phyloP scores from a whole-genome alignment of 2,797 vertebrate genomes.

The Hirundo rustica region DNA sequence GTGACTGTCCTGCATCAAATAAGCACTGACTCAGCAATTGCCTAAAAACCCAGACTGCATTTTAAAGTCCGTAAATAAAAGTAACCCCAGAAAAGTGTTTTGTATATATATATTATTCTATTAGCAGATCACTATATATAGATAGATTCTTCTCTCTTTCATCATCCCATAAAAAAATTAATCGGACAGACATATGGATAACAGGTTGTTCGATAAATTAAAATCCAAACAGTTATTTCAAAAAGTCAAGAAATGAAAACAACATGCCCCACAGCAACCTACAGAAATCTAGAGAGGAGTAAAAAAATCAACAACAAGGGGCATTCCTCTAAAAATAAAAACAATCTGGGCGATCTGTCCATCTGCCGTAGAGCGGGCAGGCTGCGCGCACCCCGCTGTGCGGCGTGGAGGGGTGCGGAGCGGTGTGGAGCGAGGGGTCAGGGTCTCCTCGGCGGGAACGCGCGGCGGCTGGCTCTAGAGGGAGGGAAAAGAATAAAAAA shows the following conservation, averaged over 20 bases:
- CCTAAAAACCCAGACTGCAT: not conserved
- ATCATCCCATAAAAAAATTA: slow-evolving; percentile 53
- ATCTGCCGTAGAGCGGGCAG: not conserved
- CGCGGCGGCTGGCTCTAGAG: not conserved
- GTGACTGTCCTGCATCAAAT: not conserved
- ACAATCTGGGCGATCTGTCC: not conserved
- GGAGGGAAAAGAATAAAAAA: not conserved
- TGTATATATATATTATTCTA: not conserved
- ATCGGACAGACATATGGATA: slow-evolving; percentile 38
- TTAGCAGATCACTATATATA: slow-evolving; percentile 34
- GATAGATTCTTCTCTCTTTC: slow-evolving; percentile 44
- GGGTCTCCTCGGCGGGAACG: not conserved
- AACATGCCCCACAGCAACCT: not conserved
- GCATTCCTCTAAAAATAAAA: not conserved
- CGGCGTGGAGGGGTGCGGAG: not conserved
- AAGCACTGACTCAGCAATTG: not conserved
- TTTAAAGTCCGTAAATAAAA: slow-evolving; percentile 38
- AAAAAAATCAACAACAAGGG: not conserved
- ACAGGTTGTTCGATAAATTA: slow-evolving; percentile 50
- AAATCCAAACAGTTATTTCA: not conserved
- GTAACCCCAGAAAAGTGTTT: slow-evolving; percentile 34
- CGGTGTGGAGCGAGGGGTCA: not conserved
- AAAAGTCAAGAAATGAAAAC: slow-evolving; percentile 14
- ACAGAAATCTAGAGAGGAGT: not conserved
- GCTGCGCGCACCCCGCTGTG: not conserved